A percentile compares a stretch with the other conserved stretches of the same genome.
Evolutionary conservation across 1,140 invertebrate species (phyloP).

Genomic region (Zaprionus ornatus): DNA sequence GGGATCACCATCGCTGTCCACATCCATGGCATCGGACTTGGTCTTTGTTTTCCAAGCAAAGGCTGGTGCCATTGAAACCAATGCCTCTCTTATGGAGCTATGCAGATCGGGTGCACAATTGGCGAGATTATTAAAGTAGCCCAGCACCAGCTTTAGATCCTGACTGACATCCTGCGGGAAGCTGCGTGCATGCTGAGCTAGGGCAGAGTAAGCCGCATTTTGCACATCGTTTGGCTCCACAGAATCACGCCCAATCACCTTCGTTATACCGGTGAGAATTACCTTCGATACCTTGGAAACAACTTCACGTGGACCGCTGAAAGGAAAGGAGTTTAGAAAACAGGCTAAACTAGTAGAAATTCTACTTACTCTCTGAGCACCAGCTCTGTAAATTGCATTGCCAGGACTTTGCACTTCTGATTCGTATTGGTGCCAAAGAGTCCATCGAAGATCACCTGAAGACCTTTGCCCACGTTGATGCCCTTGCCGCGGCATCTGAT

Average conservation of each 20-base stretch:
- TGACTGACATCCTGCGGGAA: conserved; percentile 89
- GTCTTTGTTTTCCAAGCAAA: conserved; percentile 85
- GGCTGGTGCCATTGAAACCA: conserved; percentile 89
- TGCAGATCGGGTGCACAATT: conserved; percentile 86
- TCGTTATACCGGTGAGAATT: conserved; percentile 88
- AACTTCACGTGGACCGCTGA: conserved; percentile 86
- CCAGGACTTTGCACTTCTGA: conserved; percentile 90
- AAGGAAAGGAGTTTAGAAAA: neutral
- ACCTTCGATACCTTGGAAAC: conserved; percentile 87
- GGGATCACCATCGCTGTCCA: conserved; percentile 40
- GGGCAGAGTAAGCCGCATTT: conserved; percentile 75
- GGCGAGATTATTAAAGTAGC: conserved; percentile 85
- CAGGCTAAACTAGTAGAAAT: no score
- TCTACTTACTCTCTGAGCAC: conserved; percentile 92
- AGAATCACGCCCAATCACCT: conserved; percentile 87
- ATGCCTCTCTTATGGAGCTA: conserved; percentile 88
- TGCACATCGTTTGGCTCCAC: conserved; percentile 81
- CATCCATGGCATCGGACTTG: conserved; percentile 68
- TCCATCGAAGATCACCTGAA: conserved; percentile 95
- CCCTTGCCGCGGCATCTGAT: conserved; percentile 91
- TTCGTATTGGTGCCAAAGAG: conserved; percentile 93
- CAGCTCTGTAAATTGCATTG: conserved; percentile 92
- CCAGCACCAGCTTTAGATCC: conserved; percentile 74
- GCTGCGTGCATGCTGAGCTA: conserved; percentile 86
- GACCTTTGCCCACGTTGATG: conserved; percentile 91